Base-by-base conservation (phyloP, 2,888 invertebrate species). In the Sisyra nigra region DNA sequence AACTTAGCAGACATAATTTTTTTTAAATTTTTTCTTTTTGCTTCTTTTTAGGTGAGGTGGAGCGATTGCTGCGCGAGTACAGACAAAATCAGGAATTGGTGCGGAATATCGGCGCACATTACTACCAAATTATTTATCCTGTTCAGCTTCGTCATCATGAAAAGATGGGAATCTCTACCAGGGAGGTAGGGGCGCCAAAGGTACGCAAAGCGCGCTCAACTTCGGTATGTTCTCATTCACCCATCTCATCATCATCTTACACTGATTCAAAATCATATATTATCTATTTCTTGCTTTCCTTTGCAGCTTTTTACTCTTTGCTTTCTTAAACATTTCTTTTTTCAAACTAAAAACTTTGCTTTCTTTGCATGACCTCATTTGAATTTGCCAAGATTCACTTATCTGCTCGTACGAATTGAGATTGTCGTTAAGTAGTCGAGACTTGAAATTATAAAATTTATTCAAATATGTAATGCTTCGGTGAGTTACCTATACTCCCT, bases 51-150 rank as follows among this genome's bases (percentile, higher is more conserved):
- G 87, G 83, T 60, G 89, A 91, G 72, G 88, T 88, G 69, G 88
- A 91, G 69, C 74, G 88, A 63, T 74, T 92, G 56, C 75, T 91
- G 54, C 80, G 86, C 56, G 87, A 88, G 62, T 89, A 85, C 71
- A 78, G 82, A 58, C 87, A 89, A 65, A 92, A 92, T 68, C 86
- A 88, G 64, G 86, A 89, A 67, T 69, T 92, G 71, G 85, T 92
- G 54, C 79, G 82, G 54, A 86, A 86, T 67, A 88, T 91, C 66
- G 88, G 88, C 54, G 80, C 83, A 49, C 83, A 88, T 65, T 88
- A 82, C 67, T 91, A 89, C 69, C 89, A 91, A 69, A 89, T 91
- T 66, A 88, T 91, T 57, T 91, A 89, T 69, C 91, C 91, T 52
- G 88, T 89, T 54, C 91, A 91, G 72, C 71, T 89, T 64, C 79